Evolutionary conservation across 2,113 vertebrate species (phyloP), one percentile per base, ranked within the genome.

Genomic region (Triplophysa dalaica): DNA sequence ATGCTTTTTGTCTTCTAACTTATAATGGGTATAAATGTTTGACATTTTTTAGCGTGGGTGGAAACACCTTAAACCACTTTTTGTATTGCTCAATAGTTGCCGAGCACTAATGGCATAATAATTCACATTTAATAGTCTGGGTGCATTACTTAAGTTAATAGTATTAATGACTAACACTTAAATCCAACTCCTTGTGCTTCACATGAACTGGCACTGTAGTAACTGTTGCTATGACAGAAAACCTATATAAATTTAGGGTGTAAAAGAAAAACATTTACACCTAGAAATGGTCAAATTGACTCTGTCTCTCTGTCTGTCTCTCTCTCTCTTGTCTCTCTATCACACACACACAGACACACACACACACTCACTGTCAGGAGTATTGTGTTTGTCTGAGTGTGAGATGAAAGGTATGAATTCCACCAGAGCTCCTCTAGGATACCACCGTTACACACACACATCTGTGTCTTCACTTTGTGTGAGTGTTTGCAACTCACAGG

Each of bases 401-500:
- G 73, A 75, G 73, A 76, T 76, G 74, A 76, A 76, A 76, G 74
- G 74, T 76, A 76, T 76, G 43, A 76, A 76, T 76, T 76, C 74
- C 74, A 48, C 43, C 61, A 33, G 60, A 48, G 74, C 74, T 76
- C 74, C 74, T 64, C 74, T 41, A 63, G 61, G 74, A 76, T 76
- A 76, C 74, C 74, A 76, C 43, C 11, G n/a, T 75, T 75, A 75
- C 72, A 58, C 56, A 58, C 6, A 22, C 38, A 68, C 29, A 61
- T 54, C 24, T 29, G 16, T 41, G n/a, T 29, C n/a, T 6, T 41
- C 29, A 67, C 26, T 78, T 26, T 61, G 12, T 65, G 22, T 62
- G 54, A 45, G 12, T 48, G 52, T 78, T n/a, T 38, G 68, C 52
- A 14, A 75, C 33, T 38, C 33, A 38, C 54, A 61, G 33, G 33